Base-by-base conservation (phyloP, 2,113 vertebrate species). In the Podarcis muralis region DNA sequence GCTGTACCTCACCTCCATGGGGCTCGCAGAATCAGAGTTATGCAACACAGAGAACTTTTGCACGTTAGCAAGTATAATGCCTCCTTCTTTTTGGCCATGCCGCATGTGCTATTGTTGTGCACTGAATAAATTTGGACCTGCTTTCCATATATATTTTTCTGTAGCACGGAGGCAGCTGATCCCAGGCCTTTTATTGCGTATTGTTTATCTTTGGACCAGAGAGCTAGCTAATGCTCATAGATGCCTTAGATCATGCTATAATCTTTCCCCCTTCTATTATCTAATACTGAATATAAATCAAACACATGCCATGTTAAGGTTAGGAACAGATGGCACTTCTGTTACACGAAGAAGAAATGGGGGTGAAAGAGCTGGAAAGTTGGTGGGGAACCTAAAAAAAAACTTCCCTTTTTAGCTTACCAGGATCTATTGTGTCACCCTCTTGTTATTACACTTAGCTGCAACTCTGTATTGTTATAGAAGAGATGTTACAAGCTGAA, bases 271-370 rank as follows among this genome's bases (percentile, higher is more conserved):
- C 92, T 91, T 74, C 69, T 89, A 87, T 81, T 94, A 93, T 92
- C 93, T 95, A 94, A 89, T 92, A 74, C 87, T 92, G 95, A 96
- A 96, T 93, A 95, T 91, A 86, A 96, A 96, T 92, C 92, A 95
- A 96, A 95, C 83, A 87, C 86, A 89, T 92, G 90, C 86, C 48
- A 76, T 88, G 82, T 90, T 88, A 91, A 93, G 92, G 91, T 93
- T 85, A 92, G 68, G 95, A 96, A 94, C 96, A 97, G 96, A 97
- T 97, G 97, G 96, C 76, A 95, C 94, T 95, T 96, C 95, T 95
- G 94, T 93, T 84, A 69, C 95, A 89, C 43, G 86, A 93, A 90
- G 93, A 92, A 95, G 93, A 95, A 90, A 94, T 4, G 85, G 83
- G 95, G 92, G 94, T 87, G 90, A 87, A 90, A 90, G 93, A 92